A percentile compares a stretch with the other conserved stretches of the same genome.
These are phyloP conservation scores for Synodontis membranacea DNA, from an alignment of 2,113 vertebrate genomes.

Conservation along the genomic window DNA sequence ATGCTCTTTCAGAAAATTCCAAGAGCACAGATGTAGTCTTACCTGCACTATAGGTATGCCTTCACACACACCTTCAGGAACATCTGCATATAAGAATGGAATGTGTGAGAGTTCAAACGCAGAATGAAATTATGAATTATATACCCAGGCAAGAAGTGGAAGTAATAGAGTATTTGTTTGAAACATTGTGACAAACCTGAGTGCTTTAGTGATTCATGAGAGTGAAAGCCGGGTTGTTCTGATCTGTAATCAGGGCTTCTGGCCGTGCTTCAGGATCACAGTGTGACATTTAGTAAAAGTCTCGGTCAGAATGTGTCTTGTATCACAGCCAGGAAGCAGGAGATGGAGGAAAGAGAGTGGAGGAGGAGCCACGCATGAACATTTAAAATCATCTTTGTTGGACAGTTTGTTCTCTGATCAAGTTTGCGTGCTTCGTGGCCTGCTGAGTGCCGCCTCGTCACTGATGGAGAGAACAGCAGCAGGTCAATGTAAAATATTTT, in stretches of 20 bases:
- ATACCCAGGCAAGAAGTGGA: conserved; percentile 30
- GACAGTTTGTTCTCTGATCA: conserved; percentile 20
- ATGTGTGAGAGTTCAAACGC: too few species aligned
- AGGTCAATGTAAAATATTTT: too few species aligned
- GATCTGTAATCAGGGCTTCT: conserved; percentile 8
- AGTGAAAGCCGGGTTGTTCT: background rate
- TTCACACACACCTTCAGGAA: too few species aligned
- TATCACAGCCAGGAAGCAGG: background rate
- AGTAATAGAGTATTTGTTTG: conserved; percentile 22
- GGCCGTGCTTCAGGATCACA: conserved; percentile 34
- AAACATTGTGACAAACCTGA: background rate
- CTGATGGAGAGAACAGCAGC: too few species aligned
- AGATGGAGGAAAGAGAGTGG: background rate
- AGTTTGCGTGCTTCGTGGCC: too few species aligned
- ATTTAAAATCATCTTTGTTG: conserved; percentile 1
- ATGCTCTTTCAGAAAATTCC: too few species aligned
- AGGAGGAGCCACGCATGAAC: background rate
- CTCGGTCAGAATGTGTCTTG: conserved; percentile 31
- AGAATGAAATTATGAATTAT: too few species aligned
- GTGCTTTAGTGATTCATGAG: background rate
- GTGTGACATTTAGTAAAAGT: conserved; percentile 60
- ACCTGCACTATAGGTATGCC: too few species aligned
- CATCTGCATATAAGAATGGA: too few species aligned
- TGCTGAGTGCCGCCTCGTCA: too few species aligned
- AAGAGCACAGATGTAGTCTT: too few species aligned